These are phyloP conservation scores for Aleadryas rufinucha DNA, from an alignment of 2,113 vertebrate species.

Conservation along the genomic window DNA sequence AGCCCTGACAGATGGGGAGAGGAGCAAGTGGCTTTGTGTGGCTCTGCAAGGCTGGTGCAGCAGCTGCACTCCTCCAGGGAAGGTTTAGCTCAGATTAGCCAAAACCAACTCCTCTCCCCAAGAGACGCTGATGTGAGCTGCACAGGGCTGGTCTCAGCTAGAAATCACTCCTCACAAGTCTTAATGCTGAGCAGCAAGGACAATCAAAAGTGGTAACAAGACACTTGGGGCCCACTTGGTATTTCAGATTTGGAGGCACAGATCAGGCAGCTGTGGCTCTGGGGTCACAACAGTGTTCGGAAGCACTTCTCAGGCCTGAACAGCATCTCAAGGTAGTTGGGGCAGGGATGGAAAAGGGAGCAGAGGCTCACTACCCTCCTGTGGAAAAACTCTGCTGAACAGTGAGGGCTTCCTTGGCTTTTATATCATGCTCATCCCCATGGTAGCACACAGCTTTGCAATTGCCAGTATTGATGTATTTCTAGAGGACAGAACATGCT, in stretches of 20 bases:
- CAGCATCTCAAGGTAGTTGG: neutral
- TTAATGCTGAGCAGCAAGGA: slow-evolving; percentile 31
- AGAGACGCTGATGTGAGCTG: neutral
- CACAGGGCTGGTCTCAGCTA: neutral
- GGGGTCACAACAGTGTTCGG: neutral
- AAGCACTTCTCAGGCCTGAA: neutral
- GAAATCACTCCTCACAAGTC: neutral
- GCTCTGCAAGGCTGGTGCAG: neutral
- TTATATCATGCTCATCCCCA: neutral
- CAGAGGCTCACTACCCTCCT: neutral
- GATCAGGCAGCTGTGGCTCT: neutral
- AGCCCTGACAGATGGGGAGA: neutral
- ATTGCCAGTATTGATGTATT: slow-evolving; percentile 26
- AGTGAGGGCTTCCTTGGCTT: neutral
- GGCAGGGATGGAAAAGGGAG: neutral
- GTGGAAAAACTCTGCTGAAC: neutral
- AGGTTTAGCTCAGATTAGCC: slow-evolving; percentile 47
- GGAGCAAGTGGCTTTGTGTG: neutral
- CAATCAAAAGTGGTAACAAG: slow-evolving; percentile 11
- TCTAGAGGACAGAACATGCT: slow-evolving; percentile 24
- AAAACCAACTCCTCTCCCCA: slow-evolving; percentile 13
- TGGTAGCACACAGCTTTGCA: neutral
- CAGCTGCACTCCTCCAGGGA: slow-evolving; percentile 49
- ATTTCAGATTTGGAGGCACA: neutral
- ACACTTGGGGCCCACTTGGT: neutral